A percentile compares a stretch with the other conserved stretches of the same genome.
phyloP scores from a whole-genome alignment of 2,888 invertebrate genomes.

The Philaethria dido region DNA sequence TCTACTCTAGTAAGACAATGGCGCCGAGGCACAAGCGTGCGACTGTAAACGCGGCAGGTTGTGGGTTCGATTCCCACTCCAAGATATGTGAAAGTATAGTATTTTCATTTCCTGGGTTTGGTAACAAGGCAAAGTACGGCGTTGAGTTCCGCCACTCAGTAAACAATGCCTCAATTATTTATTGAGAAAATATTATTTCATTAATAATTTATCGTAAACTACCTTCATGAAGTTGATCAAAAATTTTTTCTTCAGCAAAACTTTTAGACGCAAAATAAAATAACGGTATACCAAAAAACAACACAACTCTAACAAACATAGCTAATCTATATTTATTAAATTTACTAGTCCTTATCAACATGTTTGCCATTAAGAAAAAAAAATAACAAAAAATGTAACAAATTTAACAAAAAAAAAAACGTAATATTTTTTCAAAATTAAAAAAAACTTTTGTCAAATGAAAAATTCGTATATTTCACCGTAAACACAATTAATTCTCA shows the following conservation, averaged over 20 bases:
- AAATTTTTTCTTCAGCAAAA: not conserved
- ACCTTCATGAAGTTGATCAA: constrained; percentile 48
- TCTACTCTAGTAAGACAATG: too few relatives aligned
- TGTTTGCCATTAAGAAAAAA: constrained; percentile 66
- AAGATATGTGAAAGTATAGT: too few relatives aligned
- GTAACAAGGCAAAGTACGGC: too few relatives aligned
- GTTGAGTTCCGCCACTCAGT: too few relatives aligned
- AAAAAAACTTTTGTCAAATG: constrained; percentile 64
- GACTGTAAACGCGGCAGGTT: too few relatives aligned
- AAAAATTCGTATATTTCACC: constrained; percentile 72
- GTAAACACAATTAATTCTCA: constrained; percentile 65
- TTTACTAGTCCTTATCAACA: constrained; percentile 75
- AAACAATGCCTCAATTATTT: too few relatives aligned
- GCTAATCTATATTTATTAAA: constrained; percentile 59
- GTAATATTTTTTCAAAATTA: constrained; percentile 8
- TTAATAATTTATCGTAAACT: constrained; percentile 34
- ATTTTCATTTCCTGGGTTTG: too few relatives aligned
- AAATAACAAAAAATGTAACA: constrained; percentile 44
- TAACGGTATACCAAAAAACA: constrained; percentile 65
- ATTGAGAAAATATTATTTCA: not conserved
- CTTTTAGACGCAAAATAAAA: constrained; percentile 56
- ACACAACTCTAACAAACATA: constrained; percentile 59
- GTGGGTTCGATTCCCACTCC: too few relatives aligned
- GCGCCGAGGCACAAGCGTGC: too few relatives aligned
- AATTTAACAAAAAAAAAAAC: constrained; percentile 47